Base-by-base conservation (phyloP, 2,113 vertebrate genomes). In the Triplophysa dalaica region DNA sequence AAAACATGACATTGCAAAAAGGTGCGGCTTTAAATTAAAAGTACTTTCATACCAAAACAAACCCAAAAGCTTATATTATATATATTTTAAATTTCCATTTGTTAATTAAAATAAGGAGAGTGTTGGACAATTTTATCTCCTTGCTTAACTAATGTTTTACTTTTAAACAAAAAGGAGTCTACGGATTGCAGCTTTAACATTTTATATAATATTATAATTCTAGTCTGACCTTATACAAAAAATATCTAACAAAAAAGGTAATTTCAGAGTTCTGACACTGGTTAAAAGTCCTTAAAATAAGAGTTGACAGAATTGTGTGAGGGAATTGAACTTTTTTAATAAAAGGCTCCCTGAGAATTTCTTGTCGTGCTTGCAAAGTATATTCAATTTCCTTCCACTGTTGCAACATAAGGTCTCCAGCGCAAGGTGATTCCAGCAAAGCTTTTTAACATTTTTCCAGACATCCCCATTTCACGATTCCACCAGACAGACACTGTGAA, bases 401-500 rank as follows among this genome's bases (percentile, higher is more conserved):
- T 16, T 8, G 17, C 33, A 26, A 52, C 13, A 56, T 33, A 48
- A 52, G 4, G 14, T 75, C 48, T 78, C 38, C 70, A 56, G 70
- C 14, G 8, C 11, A 38, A 24, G 45, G 65, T 21, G 26, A 58
- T 63, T 73, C 64, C 72, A 70, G 56, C n/a, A 22, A 52, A 21
- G 22, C 33, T 64, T 33, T 21, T 22, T 73, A 52, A 26, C 41
- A 72, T 78, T 78, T 80, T 66, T 79, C 38, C 60, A 69, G 54
- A 61, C 52, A 3, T 74, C 26, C 26, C 43, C 17, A 11, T 54
- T 64, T 75, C 26, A 19, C 2, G 10, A 54, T 45, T 29, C 38
- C 16, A 8, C 54, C 14, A 70, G 24, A 54, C 14, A 70, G 24
- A 54, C 19, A 70, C 52, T n/a, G 52, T 56, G 14, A 14, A 26